Evolutionary conservation across 2,888 invertebrate genomes (phyloP), one percentile per base, ranked within the genome.

Genomic region (Salticus scenicus): DNA sequence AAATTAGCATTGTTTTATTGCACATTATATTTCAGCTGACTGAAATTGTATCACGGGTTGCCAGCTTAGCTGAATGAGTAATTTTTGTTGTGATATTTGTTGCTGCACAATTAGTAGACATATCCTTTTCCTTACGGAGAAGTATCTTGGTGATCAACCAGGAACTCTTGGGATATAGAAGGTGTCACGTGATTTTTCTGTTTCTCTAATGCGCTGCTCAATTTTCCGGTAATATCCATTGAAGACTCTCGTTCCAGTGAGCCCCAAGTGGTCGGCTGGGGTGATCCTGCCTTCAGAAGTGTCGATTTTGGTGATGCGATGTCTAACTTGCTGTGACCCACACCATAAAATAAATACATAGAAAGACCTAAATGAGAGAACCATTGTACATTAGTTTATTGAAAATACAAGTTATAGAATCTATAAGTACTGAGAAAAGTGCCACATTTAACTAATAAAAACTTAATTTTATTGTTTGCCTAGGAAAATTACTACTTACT

Each of bases 291-390:
- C 24, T 80, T 71, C 37, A 86, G 66, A 17, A 84, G 70, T 2
- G 77, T 75, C 8, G 87, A 81, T 14, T 75, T 64, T 1, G 83
- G 66, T 0, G 78, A 72, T 20, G 66, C 77, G 24, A 51, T 74
- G 20, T 85, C 79, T 5, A 88, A 71, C 41, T 88, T 88, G 73
- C 91, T 91, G 88, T 90, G 89, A 79, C 90, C 89, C 7, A 91
- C 89, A 2, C 91, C 91, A 75, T 91, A 91, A 0, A 87, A 74
- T 75, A 91, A 90, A 83, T 91, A 91, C 51, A 91, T 88, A 5
- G 90, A 71, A 20, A 91, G 87, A 12, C 91, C 91, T 91, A 88
- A 5, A 89, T 88, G 27, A 33, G 12, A 64, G 30, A 20, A 33
- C 14, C n/a, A n/a, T n/a, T n/a, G n/a, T n/a, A n/a, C n/a, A n/a